phyloP scores from a whole-genome alignment of 2,797 vertebrate genomes.

The Holocentrus rufus region DNA sequence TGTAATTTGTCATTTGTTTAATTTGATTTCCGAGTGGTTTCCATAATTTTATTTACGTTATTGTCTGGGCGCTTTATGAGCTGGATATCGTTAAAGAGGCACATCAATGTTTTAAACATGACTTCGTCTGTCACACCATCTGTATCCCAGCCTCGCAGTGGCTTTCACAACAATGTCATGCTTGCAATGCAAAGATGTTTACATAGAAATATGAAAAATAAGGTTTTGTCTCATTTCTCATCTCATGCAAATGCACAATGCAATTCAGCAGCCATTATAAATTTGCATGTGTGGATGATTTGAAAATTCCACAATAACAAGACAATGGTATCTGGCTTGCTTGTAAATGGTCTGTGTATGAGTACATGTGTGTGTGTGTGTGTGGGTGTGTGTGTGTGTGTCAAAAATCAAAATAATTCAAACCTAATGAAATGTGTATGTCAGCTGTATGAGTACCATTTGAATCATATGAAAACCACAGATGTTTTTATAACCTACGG shows the following conservation, averaged over 20 bases:
- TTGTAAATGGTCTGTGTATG: not conserved
- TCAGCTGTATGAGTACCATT: constrained; percentile 21
- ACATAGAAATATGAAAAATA: not conserved
- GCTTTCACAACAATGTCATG: not conserved
- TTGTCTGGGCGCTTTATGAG: constrained; percentile 15
- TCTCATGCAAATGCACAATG: not conserved
- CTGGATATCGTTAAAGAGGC: constrained; percentile 14
- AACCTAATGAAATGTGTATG: constrained; percentile 15
- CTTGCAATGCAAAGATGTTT: not conserved
- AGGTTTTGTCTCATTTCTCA: not conserved
- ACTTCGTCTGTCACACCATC: constrained; percentile 14
- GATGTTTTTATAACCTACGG: constrained; percentile 47
- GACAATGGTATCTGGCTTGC: not conserved
- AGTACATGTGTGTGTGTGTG: not conserved
- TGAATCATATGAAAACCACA: constrained; percentile 31
- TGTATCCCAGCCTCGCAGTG: not conserved
- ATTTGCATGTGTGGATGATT: not conserved
- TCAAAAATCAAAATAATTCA: constrained; percentile 18
- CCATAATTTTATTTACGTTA: constrained; percentile 50
- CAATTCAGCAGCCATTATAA: not conserved
- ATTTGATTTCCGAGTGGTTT: constrained; percentile 57
- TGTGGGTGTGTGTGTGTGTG: not conserved
- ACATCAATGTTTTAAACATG: constrained; percentile 15
- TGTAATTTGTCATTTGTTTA: constrained; percentile 56
- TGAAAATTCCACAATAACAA: not conserved